A percentile compares a stretch with the other conserved stretches of the same genome.
Conservation (phyloP, 2,113 vertebrate genomes). For the Eupsittula cactorum region DNA sequence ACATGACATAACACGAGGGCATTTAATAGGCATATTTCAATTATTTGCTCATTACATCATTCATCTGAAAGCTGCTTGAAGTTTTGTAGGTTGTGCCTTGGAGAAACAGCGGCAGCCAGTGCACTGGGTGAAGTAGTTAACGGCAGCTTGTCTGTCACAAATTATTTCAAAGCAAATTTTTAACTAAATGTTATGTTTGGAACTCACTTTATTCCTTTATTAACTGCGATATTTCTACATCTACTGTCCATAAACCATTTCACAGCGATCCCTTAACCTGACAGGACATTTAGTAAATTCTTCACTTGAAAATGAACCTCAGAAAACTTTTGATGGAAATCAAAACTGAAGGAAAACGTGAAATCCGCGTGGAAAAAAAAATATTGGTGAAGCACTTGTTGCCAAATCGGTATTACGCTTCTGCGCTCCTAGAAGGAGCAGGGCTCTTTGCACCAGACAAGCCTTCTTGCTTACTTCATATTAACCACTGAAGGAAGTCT, state of each 20-base stretch:
- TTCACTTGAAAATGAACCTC: conserved; percentile 55
- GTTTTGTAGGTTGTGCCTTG: conserved; percentile 44
- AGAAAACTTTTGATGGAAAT: conserved; percentile 53
- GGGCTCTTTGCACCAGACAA: background rate
- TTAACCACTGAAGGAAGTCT: background rate
- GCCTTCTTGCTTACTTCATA: background rate
- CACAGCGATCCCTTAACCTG: conserved; percentile 59
- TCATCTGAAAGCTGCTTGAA: conserved; percentile 57
- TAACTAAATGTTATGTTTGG: conserved; percentile 69
- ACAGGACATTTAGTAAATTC: conserved; percentile 58
- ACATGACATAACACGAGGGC: conserved; percentile 54
- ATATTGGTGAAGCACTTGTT: conserved; percentile 1
- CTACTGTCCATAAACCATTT: conserved; percentile 67
- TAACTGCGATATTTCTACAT: conserved; percentile 68
- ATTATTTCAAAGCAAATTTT: conserved; percentile 69
- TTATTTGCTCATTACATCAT: conserved; percentile 68
- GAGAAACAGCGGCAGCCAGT: conserved; percentile 43
- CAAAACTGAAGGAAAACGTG: conserved; percentile 48
- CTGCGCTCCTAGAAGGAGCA: background rate
- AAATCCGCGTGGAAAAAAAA: conserved; percentile 45
- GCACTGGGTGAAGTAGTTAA: conserved; percentile 56
- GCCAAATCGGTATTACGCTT: background rate
- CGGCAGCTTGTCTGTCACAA: conserved; percentile 58
- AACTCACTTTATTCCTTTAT: conserved; percentile 55
- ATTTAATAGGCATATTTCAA: conserved; percentile 62